Conservation (phyloP, 2,797 vertebrate species). For the Pseudochirops corinnae region DNA sequence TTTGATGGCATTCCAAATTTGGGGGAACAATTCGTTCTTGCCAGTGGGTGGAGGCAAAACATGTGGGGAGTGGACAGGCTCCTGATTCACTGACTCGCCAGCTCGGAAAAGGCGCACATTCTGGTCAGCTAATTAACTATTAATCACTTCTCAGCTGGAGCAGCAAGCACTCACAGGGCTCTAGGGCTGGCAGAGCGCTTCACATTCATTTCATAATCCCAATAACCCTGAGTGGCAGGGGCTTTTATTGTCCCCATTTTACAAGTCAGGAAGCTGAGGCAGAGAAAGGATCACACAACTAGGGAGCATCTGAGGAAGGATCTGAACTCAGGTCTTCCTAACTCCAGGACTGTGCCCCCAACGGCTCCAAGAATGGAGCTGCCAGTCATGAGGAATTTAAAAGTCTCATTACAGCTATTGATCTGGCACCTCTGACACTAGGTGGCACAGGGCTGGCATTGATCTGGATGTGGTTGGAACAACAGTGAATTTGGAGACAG, state of each 20-base stretch:
- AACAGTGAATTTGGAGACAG: not conserved
- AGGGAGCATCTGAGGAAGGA: not conserved
- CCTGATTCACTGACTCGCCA: not conserved
- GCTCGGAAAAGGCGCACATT: not conserved
- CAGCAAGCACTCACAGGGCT: not conserved
- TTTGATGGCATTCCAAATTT: not conserved
- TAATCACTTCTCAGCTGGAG: not conserved
- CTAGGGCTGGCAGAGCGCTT: not conserved
- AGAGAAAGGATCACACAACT: not conserved
- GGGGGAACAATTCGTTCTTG: not conserved
- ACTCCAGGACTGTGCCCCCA: not conserved
- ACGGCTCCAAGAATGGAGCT: not conserved
- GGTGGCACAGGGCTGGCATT: not conserved
- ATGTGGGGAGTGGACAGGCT: not conserved
- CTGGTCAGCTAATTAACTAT: slow-evolving; percentile 20
- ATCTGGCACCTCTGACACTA: not conserved
- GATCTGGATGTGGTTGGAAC: not conserved
- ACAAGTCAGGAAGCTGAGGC: not conserved
- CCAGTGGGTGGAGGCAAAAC: not conserved
- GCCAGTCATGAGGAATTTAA: not conserved
- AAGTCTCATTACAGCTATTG: not conserved
- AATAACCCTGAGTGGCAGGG: not conserved
- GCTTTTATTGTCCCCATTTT: not conserved
- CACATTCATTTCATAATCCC: not conserved
- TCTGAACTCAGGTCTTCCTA: not conserved